Percentiles rank a stretch among this genome's conserved stretches.
phyloP scores from a whole-genome alignment of 2,113 vertebrate genomes.

The Spermophilus dauricus region DNA sequence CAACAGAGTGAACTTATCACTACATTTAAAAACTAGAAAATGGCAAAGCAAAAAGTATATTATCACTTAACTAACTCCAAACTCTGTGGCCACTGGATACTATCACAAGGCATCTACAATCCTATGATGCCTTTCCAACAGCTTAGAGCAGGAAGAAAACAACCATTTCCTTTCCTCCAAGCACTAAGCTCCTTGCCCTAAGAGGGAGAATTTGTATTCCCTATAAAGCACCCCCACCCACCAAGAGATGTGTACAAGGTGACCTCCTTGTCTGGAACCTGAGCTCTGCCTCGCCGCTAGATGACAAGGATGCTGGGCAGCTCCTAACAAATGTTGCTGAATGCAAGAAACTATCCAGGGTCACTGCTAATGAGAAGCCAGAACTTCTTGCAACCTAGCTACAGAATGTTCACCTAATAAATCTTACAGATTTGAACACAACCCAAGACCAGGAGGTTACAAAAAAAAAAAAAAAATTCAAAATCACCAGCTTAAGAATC shows the following conservation, averaged over 20 bases:
- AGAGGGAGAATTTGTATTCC: background rate
- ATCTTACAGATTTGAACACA: slow-evolving; percentile 73
- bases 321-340: slow-evolving; percentile 73
- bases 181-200: background rate
- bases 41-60: background rate
- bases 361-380: slow-evolving; percentile 75
- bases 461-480: background rate
- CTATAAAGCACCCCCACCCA: background rate
- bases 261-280: slow-evolving; percentile 58
- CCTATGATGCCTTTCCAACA: background rate
- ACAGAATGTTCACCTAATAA: slow-evolving; percentile 71
- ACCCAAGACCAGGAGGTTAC: slow-evolving; percentile 62
- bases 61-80: background rate
- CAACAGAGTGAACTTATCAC: background rate
- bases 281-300: background rate
- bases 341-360: slow-evolving; percentile 63
- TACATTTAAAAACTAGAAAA: background rate
- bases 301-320: slow-evolving; percentile 40
- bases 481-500: slow-evolving; percentile 37
- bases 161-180: background rate
- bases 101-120: background rate
- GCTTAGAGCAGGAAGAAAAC: background rate
- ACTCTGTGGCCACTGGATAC: background rate
- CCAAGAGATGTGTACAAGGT: background rate
- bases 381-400: slow-evolving; percentile 66